Evolutionary conservation across 2,888 invertebrate species (phyloP).

Genomic region (Dryadula phaetusa): DNA sequence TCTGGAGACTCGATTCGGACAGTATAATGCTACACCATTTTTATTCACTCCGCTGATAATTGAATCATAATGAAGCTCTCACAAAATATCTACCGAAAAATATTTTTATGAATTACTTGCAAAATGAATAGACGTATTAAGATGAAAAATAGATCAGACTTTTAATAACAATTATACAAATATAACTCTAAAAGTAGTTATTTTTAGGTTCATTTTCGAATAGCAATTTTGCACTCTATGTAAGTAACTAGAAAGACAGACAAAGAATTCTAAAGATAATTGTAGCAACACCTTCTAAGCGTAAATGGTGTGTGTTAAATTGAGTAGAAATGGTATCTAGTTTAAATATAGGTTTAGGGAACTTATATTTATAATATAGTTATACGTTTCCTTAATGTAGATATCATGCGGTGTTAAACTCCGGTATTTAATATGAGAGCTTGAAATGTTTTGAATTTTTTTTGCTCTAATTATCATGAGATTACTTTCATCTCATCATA

Average conservation of each 20-base stretch:
- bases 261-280: neutral
- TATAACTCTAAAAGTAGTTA: neutral
- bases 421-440: too few species aligned
- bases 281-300: neutral
- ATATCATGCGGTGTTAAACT: too few species aligned
- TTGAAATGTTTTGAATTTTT: too few species aligned
- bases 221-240: neutral
- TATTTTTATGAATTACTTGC: neutral
- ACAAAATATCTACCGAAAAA: neutral
- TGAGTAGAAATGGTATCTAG: too few species aligned
- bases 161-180: neutral
- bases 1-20: too few species aligned
- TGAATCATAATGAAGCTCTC: neutral
- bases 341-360: neutral
- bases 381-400: too few species aligned
- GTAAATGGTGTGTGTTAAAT: too few species aligned
- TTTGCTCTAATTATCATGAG: too few species aligned
- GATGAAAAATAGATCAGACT: neutral
- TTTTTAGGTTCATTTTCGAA: neutral
- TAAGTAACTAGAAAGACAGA: neutral
- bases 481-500: too few species aligned
- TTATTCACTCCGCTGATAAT: too few species aligned
- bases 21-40: too few species aligned
- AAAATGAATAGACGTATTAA: neutral
- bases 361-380: too few species aligned